phyloP scores from a whole-genome alignment of 2,113 vertebrate species.

The Ovis canadensis region DNA sequence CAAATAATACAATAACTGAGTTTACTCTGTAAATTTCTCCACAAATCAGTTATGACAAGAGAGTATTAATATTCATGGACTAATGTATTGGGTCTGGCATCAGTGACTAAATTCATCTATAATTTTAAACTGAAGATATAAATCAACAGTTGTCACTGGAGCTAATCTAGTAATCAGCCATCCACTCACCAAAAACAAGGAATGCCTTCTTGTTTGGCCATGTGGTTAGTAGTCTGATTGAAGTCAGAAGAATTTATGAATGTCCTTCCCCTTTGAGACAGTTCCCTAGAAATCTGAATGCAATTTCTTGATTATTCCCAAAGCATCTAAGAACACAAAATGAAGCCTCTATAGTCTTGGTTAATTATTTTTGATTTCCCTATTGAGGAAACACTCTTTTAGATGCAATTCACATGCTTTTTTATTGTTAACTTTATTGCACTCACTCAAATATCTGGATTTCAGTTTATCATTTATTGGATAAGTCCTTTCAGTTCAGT shows the following conservation, averaged over 20 bases:
- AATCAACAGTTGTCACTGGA: neutral
- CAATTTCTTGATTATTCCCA: conserved; percentile 12
- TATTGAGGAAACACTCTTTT: neutral
- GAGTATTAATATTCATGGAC: neutral
- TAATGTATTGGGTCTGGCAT: neutral
- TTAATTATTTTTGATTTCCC: conserved; percentile 22
- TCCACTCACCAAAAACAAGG: neutral
- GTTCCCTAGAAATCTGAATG: neutral
- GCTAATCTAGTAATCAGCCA: too few relatives aligned
- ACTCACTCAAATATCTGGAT: neutral
- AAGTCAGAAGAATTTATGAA: neutral
- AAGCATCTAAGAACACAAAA: neutral
- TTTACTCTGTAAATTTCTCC: neutral
- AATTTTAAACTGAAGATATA: neutral
- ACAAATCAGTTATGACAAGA: neutral
- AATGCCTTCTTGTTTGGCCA: neutral
- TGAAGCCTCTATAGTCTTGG: neutral
- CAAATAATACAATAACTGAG: neutral
- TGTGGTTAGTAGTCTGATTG: neutral
- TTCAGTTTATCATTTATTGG: neutral
- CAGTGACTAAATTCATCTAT: neutral
- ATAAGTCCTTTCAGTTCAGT: neutral
- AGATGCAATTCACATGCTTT: neutral
- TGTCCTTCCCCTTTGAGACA: neutral
- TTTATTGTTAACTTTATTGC: neutral